Conservation (phyloP, 2,113 vertebrate genomes). For the Blennius ocellaris region DNA sequence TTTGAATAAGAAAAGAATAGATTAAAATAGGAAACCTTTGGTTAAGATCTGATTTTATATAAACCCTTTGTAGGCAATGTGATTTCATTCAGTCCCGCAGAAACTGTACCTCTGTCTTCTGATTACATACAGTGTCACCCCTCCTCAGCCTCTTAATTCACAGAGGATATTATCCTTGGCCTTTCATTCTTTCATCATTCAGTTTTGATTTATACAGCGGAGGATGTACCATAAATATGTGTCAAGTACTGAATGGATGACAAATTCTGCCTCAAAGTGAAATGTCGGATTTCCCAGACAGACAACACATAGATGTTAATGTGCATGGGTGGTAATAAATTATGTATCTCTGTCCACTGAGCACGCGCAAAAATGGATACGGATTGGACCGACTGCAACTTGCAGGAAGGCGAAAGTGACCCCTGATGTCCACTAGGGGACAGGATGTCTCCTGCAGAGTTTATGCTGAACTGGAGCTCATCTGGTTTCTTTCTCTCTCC, state of each 20-base stretch:
- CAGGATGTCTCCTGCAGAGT: slow-evolving; percentile 64
- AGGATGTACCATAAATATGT: slow-evolving; percentile 37
- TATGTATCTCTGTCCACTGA: slow-evolving; percentile 10
- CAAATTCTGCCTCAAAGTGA: slow-evolving; percentile 38
- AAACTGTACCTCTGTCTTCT: slow-evolving; percentile 2
- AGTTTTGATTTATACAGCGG: slow-evolving; percentile 52
- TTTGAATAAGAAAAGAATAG: slow-evolving; percentile 10
- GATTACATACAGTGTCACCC: slow-evolving; percentile 38
- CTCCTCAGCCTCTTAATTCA: slow-evolving; percentile 42
- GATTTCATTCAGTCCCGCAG: slow-evolving; percentile 18
- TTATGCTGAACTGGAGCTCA: slow-evolving; percentile 19
- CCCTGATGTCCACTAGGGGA: slow-evolving; percentile 74
- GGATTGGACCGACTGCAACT: slow-evolving; percentile 5
- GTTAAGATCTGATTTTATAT: neutral
- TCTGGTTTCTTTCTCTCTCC: slow-evolving; percentile 5
- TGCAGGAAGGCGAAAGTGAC: slow-evolving; percentile 12
- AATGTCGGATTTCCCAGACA: slow-evolving; percentile 38
- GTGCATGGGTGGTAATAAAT: slow-evolving; percentile 32
- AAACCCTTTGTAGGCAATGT: slow-evolving; percentile 9
- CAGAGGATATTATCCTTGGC: slow-evolving; percentile 13
- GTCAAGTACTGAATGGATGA: slow-evolving; percentile 50
- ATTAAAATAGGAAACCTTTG: neutral
- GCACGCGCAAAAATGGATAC: slow-evolving; percentile 28
- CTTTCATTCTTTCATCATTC: slow-evolving; percentile 39
- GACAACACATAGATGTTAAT: slow-evolving; percentile 44